phyloP scores from a whole-genome alignment of 2,113 vertebrate genomes.

The cat (Felis catus) region F.catus_Fca126_mat1.0 CM031414.1:88548501-88549000 shows the following conservation, averaged over 20 bases:
- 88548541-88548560: background rate
- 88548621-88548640: background rate
- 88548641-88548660: background rate
- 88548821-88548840: background rate
- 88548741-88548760: background rate
- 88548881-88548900: background rate
- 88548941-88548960: background rate
- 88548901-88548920: background rate
- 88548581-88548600: no score
- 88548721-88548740: background rate
- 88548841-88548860: background rate
- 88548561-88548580: fast-evolving
- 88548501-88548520: background rate
- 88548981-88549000: background rate
- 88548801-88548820: background rate
- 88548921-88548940: background rate
- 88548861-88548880: background rate
- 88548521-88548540: background rate
- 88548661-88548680: background rate
- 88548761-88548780: background rate
- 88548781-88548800: fast-evolving
- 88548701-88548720: background rate
- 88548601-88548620: background rate
- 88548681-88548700: background rate
- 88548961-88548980: background rate